Evolutionary conservation across 2,113 vertebrate genomes (phyloP).

Genomic region (Centropus unirufus): DNA sequence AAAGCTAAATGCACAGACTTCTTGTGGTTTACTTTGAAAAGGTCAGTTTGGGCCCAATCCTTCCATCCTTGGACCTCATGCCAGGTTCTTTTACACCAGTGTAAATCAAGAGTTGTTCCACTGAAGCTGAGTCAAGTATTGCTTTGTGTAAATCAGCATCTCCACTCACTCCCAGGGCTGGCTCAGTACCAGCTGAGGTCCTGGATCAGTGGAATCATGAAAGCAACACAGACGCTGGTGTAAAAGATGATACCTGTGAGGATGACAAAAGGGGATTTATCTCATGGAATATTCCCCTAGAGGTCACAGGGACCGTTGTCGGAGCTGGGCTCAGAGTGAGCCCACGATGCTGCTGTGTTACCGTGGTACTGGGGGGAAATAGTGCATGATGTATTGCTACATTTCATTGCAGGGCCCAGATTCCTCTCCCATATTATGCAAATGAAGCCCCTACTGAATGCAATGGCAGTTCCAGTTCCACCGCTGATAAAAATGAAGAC

Average conservation of each 20-base stretch:
- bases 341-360: neutral
- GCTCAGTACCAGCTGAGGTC: neutral
- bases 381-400: neutral
- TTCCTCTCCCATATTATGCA: slow-evolving; percentile 7
- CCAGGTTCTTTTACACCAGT: neutral
- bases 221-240: neutral
- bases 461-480: neutral
- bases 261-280: neutral
- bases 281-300: neutral
- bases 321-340: accelerated
- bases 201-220: neutral
- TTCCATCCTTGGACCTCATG: neutral
- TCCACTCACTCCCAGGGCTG: neutral
- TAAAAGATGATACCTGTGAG: neutral
- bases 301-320: neutral
- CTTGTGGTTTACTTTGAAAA: neutral
- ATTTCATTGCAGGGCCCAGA: neutral
- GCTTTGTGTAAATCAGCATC: neutral
- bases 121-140: neutral
- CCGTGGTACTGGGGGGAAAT: neutral
- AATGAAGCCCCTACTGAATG: neutral
- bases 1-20: neutral
- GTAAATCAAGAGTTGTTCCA: neutral
- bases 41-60: neutral
- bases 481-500: slow-evolving; percentile 19